Evolutionary conservation across 2,113 vertebrate genomes (phyloP).

Genomic region (Coreoperca whiteheadi): DNA sequence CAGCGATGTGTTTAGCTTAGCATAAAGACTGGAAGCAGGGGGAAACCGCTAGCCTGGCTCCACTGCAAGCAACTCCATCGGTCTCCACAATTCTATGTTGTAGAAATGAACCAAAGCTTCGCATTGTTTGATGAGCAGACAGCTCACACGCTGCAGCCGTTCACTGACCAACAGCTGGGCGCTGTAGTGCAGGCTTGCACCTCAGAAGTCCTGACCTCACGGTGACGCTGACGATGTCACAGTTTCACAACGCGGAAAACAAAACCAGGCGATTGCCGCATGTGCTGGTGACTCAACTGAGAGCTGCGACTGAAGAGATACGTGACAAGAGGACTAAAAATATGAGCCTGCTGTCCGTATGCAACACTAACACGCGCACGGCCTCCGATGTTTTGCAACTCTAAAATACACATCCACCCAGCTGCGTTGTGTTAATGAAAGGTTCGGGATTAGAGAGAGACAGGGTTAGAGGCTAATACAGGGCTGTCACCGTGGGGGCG

Average conservation of each 20-base stretch:
- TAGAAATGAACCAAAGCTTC: neutral
- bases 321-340: constrained; percentile 26
- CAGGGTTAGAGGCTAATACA: constrained; percentile 27
- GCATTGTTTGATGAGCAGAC: neutral
- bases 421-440: constrained; percentile 66
- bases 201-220: neutral
- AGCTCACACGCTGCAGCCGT: neutral
- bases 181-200: no score
- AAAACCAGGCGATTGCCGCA: neutral
- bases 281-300: neutral
- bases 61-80: neutral
- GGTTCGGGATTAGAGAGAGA: constrained; percentile 25
- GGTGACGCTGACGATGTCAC: neutral
- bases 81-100: neutral
- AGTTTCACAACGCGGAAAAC: neutral
- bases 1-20: neutral
- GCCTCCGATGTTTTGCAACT: neutral
- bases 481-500: constrained; percentile 15
- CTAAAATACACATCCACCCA: constrained; percentile 2
- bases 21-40: neutral
- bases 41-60: neutral
- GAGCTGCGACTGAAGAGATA: neutral
- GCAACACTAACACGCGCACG: neutral
- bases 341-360: constrained; percentile 13
- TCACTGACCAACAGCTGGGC: neutral